Base-by-base conservation (phyloP, 2,113 vertebrate genomes). In the Otocyon megalotis region DNA sequence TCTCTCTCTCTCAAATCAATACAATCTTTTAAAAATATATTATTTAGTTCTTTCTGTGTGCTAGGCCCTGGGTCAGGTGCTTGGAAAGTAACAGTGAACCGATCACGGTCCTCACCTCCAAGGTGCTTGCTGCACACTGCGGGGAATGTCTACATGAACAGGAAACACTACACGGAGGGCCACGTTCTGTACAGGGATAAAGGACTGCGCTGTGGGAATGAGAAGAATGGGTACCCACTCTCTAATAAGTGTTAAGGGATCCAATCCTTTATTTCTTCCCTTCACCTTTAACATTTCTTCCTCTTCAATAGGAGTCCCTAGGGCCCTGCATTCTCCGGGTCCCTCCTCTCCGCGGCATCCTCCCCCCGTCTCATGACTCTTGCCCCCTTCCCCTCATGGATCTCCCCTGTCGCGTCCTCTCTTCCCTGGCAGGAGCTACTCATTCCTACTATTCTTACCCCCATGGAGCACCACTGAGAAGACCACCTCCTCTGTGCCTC, bases 101-200 rank as follows among this genome's bases (percentile, higher is more conserved):
- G 22, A 60, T 56, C 37, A 13, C 16, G 22, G 8, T 43, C 17
- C 54, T 77, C n/a, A 43, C 30, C 2, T 32, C 48, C 48, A 74
- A 43, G 69, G 56, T 60, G 6, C 26, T 87, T 43, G 43, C 43
- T 43, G 43, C 43, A 43, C 43, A 43, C 43, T 43, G 43, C 1
- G 0, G 26, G 16, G 82, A 85, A 53, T 28, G 15, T 8, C 0
- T 26, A 11, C 0, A 3, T 12, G 16, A 88, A 5, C 12, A 94
- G 72, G 2, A 79, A 86, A 24, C 58, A 30, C 30, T 54, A 17
- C 37, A 22, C n/a, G 15, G 16, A 90, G 16, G 48, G 17, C 60
- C 32, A 5, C 22, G 16, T 24, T 9, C n/a, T 16, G 0, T 11
- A 2, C 2, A 26, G 32, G 14, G 9, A 54, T 8, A n/a, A 83